Conservation (phyloP, 2,113 vertebrate genomes). For the Hydropotes inermis region DNA sequence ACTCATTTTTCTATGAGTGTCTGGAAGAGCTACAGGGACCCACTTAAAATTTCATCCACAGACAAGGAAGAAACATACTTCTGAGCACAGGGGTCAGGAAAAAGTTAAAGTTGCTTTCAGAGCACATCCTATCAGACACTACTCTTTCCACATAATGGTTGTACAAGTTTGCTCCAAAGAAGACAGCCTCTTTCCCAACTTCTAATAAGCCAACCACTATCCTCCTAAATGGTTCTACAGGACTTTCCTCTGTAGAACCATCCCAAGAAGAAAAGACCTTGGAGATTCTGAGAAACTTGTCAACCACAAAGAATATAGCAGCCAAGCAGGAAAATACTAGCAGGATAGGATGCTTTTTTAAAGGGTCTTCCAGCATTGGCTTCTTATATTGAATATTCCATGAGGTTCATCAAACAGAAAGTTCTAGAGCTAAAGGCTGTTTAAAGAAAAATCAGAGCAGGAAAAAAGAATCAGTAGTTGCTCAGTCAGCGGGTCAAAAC, state of each 20-base stretch:
- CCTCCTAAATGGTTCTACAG: background rate
- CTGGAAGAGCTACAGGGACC: background rate
- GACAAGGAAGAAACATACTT: background rate
- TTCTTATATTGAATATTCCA: background rate
- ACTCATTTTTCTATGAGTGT: background rate
- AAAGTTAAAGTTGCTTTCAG: constrained; percentile 24
- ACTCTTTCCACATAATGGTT: background rate
- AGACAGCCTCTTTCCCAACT: background rate
- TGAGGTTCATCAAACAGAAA: background rate
- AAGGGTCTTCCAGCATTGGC: background rate
- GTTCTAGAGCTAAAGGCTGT: background rate
- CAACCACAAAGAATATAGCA: background rate
- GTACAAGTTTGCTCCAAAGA: background rate
- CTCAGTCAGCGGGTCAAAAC: background rate
- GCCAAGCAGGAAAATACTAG: background rate
- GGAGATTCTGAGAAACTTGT: background rate
- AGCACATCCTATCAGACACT: background rate
- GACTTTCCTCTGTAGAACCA: background rate
- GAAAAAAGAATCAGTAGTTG: background rate
- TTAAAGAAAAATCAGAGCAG: background rate
- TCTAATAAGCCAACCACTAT: background rate
- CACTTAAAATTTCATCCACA: background rate
- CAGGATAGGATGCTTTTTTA: background rate
- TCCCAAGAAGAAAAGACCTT: background rate
- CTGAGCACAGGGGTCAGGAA: background rate